These are phyloP conservation scores for Phymanthus crucifer DNA, from an alignment of 92 coral and sea anemone species.

Conservation along the genomic window DNA sequence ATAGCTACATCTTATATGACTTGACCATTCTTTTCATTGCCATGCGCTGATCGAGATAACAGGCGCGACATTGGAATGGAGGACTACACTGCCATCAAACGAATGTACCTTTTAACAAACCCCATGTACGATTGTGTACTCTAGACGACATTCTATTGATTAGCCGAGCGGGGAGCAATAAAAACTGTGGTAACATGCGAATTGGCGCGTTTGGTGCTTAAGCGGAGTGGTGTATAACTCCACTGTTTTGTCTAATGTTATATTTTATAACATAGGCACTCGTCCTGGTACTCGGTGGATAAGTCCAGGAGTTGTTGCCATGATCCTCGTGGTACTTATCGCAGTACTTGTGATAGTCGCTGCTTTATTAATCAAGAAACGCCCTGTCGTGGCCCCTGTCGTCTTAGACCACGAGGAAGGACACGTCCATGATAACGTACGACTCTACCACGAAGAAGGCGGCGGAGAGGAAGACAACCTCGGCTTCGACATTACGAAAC, in stretches of 20 bases:
- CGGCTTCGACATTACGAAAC: slow-evolving; percentile 86
- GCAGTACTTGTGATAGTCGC: slow-evolving; percentile 76
- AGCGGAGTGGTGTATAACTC: too few species aligned
- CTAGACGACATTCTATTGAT: too few species aligned
- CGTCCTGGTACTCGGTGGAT: slow-evolving; percentile 62
- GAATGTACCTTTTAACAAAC: too few species aligned
- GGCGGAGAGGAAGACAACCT: slow-evolving; percentile 99
- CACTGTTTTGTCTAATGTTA: background rate
- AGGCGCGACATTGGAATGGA: too few species aligned
- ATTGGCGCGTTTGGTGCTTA: too few species aligned
- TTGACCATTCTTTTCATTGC: too few species aligned
- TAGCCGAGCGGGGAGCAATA: too few species aligned
- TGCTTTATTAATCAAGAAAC: slow-evolving; percentile 82
- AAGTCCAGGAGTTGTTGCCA: slow-evolving; percentile 84
- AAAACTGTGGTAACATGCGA: too few species aligned
- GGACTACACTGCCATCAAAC: too few species aligned
- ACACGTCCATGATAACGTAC: slow-evolving; percentile 96
- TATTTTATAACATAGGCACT: slow-evolving; percentile 38
- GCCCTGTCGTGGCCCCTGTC: slow-evolving; percentile 62
- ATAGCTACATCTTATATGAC: too few species aligned
- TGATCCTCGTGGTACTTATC: slow-evolving; percentile 74
- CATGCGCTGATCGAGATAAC: too few species aligned
- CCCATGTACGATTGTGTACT: too few species aligned
- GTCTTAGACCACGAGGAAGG: slow-evolving; percentile 85
- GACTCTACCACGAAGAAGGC: slow-evolving; percentile 98